phyloP scores from a whole-genome alignment of 2,888 invertebrate genomes.

The Phyllotreta striolata region DNA sequence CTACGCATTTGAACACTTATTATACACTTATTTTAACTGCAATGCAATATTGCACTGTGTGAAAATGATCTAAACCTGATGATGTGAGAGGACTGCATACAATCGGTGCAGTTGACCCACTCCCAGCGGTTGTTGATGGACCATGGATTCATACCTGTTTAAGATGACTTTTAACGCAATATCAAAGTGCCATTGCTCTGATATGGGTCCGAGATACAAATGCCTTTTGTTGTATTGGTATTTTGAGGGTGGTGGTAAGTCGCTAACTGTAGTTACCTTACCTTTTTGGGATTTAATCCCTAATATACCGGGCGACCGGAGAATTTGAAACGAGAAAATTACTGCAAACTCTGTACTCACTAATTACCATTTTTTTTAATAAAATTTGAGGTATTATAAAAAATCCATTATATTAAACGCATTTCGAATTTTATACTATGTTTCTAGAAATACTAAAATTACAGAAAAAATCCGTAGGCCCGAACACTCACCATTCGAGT shows the following conservation, averaged over 20 bases:
- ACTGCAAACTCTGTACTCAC: neutral
- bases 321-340: neutral
- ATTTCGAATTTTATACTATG: no score
- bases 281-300: neutral
- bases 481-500: conserved; percentile 15
- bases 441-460: no score
- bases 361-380: no score
- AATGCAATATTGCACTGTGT: no score
- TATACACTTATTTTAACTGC: neutral
- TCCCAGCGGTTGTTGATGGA: conserved; percentile 38
- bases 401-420: no score
- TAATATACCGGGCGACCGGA: neutral
- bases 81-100: neutral
- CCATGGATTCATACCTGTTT: conserved; percentile 54
- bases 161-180: conserved; percentile 62
- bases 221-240: conserved; percentile 56
- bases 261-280: conserved; percentile 16
- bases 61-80: no score
- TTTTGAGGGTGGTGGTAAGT: conserved; percentile 12
- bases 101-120: neutral
- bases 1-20: neutral
- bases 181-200: conserved; percentile 61
- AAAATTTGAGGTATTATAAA: no score
- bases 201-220: conserved; percentile 59
- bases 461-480: conserved; percentile 8